Conservation (phyloP, 2,888 invertebrate genomes). For the Dasypolia templi region DNA sequence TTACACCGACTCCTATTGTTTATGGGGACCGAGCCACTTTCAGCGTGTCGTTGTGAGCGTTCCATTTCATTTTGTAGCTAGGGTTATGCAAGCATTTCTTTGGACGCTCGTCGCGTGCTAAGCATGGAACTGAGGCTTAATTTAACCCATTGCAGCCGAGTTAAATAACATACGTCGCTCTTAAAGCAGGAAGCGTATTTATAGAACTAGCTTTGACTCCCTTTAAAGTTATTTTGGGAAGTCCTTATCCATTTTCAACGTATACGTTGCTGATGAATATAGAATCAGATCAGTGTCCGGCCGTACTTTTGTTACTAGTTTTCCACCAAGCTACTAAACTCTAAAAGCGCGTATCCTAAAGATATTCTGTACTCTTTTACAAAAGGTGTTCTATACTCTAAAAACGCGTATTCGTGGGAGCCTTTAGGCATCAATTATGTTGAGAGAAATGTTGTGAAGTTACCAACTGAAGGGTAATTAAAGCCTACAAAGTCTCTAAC, state of each 20-base stretch:
- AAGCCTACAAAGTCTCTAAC: conserved; percentile 4
- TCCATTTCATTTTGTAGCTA: conserved; percentile 51
- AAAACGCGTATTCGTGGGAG: not conserved
- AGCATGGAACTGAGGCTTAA: conserved; percentile 4
- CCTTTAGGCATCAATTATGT: not conserved
- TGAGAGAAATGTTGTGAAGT: not conserved
- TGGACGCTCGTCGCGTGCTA: conserved; percentile 7
- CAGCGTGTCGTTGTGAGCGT: conserved; percentile 31
- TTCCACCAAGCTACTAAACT: too few relatives aligned
- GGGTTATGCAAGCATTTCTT: conserved; percentile 44
- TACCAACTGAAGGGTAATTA: not conserved
- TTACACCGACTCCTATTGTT: conserved; percentile 56
- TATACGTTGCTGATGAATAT: not conserved
- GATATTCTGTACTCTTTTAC: too few relatives aligned
- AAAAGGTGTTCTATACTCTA: too few relatives aligned
- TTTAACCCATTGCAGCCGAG: conserved; percentile 29
- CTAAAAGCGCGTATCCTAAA: not conserved
- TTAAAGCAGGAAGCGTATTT: conserved; percentile 39
- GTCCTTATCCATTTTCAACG: conserved; percentile 12
- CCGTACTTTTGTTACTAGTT: not conserved
- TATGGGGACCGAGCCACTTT: conserved; percentile 51
- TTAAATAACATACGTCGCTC: conserved; percentile 11
- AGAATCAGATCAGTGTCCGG: not conserved
- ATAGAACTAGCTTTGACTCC: conserved; percentile 34
- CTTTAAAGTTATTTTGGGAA: conserved; percentile 30